Evolutionary conservation across 2,113 vertebrate genomes (phyloP), one percentile per base, ranked within the genome.

Genomic region (Oryzias celebensis): DNA sequence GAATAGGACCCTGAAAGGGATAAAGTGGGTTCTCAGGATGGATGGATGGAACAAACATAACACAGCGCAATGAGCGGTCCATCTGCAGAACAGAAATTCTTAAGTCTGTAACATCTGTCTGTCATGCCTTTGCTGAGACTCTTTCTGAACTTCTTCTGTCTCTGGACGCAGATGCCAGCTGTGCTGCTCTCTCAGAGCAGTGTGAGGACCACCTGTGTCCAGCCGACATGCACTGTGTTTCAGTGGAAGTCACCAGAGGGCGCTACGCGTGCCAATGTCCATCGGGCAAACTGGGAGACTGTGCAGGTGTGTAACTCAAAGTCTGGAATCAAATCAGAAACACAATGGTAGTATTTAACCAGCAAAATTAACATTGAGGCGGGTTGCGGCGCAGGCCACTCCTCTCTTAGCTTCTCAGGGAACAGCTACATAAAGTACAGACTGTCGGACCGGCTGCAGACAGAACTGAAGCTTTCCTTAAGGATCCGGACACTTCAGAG

Each of bases 361-460:
- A 36, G 12, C 36, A 36, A 12, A 36, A 7, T 4, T 45, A 45
- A 45, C 16, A 4, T 8, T 45, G 44, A 7, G 14, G 14, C 43
- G 3, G 16, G 53, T 70, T 22, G 73, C 49, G 58, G 85, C 90
- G 65, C 91, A 98, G 96, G 96, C 58, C 96, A 97, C 73, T 92
- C 95, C 22, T 98, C 97, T 53, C 91, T 99, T 81, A 99, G 96
- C 75, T 99, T 99, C 90, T 94, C 95, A 68, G 97, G 97, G 42
- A 97, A 95, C 91, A 98, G 96, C 87, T 98, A 97, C 85, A 98
- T 98, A 73, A 97, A 96, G 88, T 98, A 98, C 85, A 89, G 93
- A 7, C 91, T 99, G 74, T 94, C 94, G 26, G 95, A 97, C 68
- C 88, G 90, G 18, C 93, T 93, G 81, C 91, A 92, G 87, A 91